A percentile compares a stretch with the other conserved stretches of the same genome.
These are phyloP conservation scores for Tychaedon coryphoeus DNA, from an alignment of 2,113 vertebrate genomes.

Conservation along the genomic window DNA sequence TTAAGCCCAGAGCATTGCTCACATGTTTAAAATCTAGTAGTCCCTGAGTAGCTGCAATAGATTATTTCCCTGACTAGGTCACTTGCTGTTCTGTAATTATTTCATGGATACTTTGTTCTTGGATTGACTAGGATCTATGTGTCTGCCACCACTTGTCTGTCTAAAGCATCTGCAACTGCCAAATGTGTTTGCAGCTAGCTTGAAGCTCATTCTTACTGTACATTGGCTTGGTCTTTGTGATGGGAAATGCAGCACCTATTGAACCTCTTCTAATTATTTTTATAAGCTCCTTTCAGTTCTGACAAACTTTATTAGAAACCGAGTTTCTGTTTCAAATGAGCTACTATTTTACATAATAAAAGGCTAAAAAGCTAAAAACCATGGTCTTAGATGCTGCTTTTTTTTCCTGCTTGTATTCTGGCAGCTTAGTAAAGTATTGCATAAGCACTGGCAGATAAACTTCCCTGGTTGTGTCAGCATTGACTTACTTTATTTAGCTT, in stretches of 20 bases:
- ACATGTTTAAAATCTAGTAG: neutral
- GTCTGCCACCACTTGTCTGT: neutral
- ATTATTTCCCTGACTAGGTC: neutral
- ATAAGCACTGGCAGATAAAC: neutral
- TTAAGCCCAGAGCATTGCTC: neutral
- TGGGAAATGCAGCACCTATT: neutral
- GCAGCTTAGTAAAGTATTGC: neutral
- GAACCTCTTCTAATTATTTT: neutral
- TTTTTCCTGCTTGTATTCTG: neutral
- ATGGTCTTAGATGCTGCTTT: neutral
- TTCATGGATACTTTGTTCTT: neutral
- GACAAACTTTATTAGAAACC: neutral
- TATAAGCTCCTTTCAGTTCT: neutral
- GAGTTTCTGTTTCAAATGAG: neutral
- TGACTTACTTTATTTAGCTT: neutral
- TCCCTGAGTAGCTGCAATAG: neutral
- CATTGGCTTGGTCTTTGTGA: neutral
- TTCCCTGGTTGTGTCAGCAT: neutral
- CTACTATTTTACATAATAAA: neutral
- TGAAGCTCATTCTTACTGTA: neutral
- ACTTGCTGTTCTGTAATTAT: neutral
- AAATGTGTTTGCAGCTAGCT: neutral
- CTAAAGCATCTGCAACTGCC: neutral
- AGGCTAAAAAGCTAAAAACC: neutral
- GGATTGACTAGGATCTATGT: neutral